Percentiles rank a stretch among this genome's conserved stretches.
phyloP scores from a whole-genome alignment of 1,140 invertebrate genomes.

The Orchestia grillus region DNA sequence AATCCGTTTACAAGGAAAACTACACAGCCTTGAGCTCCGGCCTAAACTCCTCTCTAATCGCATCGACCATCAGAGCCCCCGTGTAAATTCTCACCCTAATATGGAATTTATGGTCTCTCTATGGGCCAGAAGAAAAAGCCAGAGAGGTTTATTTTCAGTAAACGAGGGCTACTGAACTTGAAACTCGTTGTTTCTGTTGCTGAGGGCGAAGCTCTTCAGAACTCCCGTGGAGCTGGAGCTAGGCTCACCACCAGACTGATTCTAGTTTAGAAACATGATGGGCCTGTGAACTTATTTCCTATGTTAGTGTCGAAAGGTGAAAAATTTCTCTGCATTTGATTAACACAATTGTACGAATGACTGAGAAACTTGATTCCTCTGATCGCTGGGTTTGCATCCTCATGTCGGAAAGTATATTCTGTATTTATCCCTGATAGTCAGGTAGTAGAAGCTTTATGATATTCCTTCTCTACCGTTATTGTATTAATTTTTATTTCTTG shows the following conservation, averaged over 20 bases:
- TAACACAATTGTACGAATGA: not conserved
- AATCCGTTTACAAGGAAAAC: slow-evolving; percentile 45
- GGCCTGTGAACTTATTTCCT: not conserved
- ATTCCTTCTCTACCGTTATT: too few relatives aligned
- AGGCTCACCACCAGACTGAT: not conserved
- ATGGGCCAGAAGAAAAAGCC: not conserved
- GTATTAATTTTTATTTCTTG: too few relatives aligned
- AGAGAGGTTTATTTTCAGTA: slow-evolving; percentile 32
- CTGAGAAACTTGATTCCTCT: not conserved
- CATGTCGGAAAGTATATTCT: too few relatives aligned
- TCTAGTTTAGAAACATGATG: not conserved
- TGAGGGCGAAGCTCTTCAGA: not conserved
- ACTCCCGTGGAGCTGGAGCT: not conserved
- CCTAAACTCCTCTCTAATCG: slow-evolving; percentile 48
- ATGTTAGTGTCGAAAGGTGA: not conserved
- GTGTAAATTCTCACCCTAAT: slow-evolving; percentile 53
- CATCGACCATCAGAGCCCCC: slow-evolving; percentile 38
- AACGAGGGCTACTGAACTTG: slow-evolving; percentile 18
- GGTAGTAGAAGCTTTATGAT: too few relatives aligned
- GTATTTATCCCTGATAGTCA: too few relatives aligned
- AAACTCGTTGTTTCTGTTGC: not conserved
- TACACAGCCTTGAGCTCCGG: not conserved
- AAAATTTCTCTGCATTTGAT: not conserved
- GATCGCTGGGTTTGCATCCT: not conserved
- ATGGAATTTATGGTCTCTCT: slow-evolving; percentile 45